Conservation (phyloP, 37 sponge, comb jelly and placozoan species). For the Hormiphora californensis region DNA sequence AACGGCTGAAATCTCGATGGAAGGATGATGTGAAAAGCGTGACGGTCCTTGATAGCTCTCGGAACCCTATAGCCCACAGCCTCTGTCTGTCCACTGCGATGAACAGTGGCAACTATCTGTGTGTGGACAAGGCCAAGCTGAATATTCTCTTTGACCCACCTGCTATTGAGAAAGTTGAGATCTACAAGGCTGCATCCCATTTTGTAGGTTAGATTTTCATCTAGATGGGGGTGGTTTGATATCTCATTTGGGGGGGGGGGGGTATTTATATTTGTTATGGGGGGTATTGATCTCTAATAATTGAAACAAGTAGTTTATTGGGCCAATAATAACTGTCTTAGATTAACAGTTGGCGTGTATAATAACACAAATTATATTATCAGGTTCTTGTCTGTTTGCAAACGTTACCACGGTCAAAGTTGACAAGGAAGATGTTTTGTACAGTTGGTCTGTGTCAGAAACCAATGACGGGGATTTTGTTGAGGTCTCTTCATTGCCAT, state of each 20-base stretch:
- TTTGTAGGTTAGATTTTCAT: not conserved
- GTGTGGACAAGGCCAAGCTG: not conserved
- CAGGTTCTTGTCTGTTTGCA: too few species aligned
- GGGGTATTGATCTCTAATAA: too few species aligned
- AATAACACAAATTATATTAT: too few species aligned
- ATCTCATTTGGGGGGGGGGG: not conserved
- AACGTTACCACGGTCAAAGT: too few species aligned
- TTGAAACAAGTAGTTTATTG: too few species aligned
- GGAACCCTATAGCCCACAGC: not conserved
- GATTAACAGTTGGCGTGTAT: too few species aligned
- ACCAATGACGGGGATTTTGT: too few species aligned
- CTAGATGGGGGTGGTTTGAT: not conserved
- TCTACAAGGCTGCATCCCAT: not conserved
- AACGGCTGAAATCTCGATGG: not conserved
- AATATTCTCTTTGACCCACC: not conserved
- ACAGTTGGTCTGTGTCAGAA: too few species aligned
- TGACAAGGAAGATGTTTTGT: too few species aligned
- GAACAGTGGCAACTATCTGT: not conserved
- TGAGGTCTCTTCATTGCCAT: too few species aligned
- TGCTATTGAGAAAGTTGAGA: not conserved
- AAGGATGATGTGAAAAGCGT: not conserved
- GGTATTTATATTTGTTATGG: not conserved
- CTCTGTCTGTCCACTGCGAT: not conserved
- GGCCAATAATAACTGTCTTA: too few species aligned
- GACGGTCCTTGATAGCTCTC: not conserved